phyloP scores from a whole-genome alignment of 2,797 vertebrate genomes.

The Helicolenus hilgendorfi region DNA sequence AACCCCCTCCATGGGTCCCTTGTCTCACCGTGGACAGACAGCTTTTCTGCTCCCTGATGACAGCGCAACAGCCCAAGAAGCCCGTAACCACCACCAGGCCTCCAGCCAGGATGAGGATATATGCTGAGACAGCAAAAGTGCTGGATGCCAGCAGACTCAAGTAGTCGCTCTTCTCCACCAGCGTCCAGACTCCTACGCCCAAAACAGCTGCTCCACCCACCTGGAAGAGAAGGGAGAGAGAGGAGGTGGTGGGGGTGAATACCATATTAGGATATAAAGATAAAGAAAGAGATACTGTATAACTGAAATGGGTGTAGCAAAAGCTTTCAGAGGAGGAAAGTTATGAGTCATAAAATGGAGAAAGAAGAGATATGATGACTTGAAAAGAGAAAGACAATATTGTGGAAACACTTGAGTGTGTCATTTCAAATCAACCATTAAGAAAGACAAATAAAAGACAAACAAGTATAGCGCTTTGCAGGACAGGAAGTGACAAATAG shows the following conservation, averaged over 20 bases:
- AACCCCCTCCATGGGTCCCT: background rate
- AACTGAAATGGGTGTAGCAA: background rate
- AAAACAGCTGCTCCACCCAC: constrained; percentile 91
- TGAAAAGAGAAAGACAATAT: background rate
- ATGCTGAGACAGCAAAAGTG: constrained; percentile 92
- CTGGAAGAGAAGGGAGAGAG: constrained; percentile 72
- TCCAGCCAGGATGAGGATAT: constrained; percentile 93
- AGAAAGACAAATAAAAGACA: background rate
- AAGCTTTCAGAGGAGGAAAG: background rate
- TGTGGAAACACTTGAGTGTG: background rate
- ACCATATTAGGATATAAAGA: background rate
- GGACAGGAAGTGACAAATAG: constrained; percentile 25
- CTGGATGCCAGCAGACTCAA: constrained; percentile 92
- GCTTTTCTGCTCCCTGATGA: constrained; percentile 91
- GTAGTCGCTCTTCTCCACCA: constrained; percentile 93
- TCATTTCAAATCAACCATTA: background rate
- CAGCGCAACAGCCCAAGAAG: constrained; percentile 93
- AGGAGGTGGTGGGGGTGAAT: background rate
- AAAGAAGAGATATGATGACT: background rate
- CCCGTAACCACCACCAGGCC: constrained; percentile 92
- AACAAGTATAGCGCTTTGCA: background rate
- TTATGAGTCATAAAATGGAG: background rate
- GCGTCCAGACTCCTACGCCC: constrained; percentile 93
- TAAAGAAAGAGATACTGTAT: background rate
- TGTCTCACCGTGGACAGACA: constrained; percentile 90